Evolutionary conservation across 2,113 vertebrate species (phyloP).

Genomic region (Crotophaga sulcirostris): DNA sequence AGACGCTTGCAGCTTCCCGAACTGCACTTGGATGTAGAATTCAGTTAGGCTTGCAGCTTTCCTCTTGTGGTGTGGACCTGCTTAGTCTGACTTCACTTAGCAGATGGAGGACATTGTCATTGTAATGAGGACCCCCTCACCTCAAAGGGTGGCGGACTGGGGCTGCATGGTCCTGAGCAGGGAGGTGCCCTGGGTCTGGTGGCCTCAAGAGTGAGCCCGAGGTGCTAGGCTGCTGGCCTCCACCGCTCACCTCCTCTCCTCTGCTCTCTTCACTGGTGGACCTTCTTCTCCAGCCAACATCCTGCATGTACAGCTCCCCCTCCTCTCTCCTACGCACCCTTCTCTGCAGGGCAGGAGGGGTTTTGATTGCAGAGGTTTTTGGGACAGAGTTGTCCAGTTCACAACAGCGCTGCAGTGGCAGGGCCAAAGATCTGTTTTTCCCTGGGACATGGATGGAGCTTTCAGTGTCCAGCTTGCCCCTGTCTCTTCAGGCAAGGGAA

Average conservation of each 20-base stretch:
- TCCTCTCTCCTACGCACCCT: rapidly evolving
- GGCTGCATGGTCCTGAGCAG: neutral
- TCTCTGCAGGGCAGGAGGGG: rapidly evolving
- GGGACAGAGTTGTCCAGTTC: neutral
- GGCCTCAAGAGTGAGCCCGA: rapidly evolving
- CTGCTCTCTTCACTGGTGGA: rapidly evolving
- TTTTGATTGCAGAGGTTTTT: neutral
- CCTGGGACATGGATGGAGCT: neutral
- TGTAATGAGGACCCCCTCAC: neutral
- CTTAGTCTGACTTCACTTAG: neutral
- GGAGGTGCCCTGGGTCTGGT: neutral
- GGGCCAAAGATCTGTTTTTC: neutral
- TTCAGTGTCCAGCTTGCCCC: neutral
- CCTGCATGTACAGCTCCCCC: neutral
- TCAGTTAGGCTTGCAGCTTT: neutral
- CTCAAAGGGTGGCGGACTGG: rapidly evolving
- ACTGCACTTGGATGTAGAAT: neutral
- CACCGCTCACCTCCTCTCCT: neutral
- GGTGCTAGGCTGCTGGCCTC: neutral
- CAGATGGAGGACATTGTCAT: neutral
- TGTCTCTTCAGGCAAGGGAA: neutral
- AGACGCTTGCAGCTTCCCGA: neutral
- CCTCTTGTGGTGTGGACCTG: neutral
- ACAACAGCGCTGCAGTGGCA: neutral
- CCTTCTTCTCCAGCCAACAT: neutral